Base-by-base conservation (phyloP, 2,888 invertebrate genomes). In the Clepsis dumicolana region DNA sequence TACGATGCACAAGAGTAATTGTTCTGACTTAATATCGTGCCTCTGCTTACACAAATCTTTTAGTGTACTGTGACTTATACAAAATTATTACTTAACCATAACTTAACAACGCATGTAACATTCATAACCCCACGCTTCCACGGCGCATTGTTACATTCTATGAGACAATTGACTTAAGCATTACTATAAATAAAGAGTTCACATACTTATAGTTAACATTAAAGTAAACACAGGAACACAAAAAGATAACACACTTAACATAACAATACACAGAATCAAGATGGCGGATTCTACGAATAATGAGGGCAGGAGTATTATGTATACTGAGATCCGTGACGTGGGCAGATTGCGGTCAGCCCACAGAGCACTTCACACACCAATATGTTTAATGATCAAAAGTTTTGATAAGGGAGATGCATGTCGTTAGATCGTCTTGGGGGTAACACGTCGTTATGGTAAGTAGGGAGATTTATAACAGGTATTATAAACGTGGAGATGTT, bases 241-340 rank as follows among this genome's bases (percentile, higher is more conserved):
- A 38, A 38, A 21, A 41, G 52, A 62, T n/a, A 53, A 21, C 21
- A 4, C n/a, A 44, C 38, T 41, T 48, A 54, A 12, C 59, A 52
- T 52, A 21, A 60, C 56, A 56, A 64, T 56, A 16, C 27, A n/a
- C 54, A 38, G 52, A 41, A 52, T 53, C 52, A 59, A 53, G 65
- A 65, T 53, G 52, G 41, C 27, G 21, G 16, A 21, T n/a, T n/a
- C n/a, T n/a, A n/a, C n/a, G n/a, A n/a, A n/a, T 64, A 35, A 65
- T 50, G 57, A 57, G 59, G 35, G 21, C 56, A 3, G 16, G 18
- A 10, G n/a, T n/a, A n/a, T n/a, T n/a, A n/a, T n/a, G n/a, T n/a
- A 35, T 16, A 35, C 32, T 4, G 32, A 14, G 32, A 21, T 32
- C 56, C 25, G 32, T 25, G 57, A 57, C 48, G 64, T 27, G 50